Percentiles rank a stretch among this genome's conserved stretches.
Conservation (phyloP, 2,888 invertebrate genomes). For the Antheraea yamamai region DNA sequence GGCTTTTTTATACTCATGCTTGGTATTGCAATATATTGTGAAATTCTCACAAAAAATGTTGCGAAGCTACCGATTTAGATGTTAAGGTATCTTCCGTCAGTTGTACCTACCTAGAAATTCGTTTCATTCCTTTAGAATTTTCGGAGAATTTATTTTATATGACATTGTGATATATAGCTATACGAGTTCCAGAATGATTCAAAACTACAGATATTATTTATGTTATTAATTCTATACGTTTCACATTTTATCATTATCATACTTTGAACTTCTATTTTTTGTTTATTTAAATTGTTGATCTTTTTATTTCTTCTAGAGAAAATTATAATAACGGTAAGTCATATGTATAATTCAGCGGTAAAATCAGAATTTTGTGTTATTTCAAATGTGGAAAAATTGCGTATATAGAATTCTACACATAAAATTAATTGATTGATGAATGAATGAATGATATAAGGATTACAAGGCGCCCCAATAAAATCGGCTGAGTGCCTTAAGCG, state of each 20-base stretch:
- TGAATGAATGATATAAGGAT: too few species aligned
- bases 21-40: not conserved
- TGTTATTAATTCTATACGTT: not conserved
- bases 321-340: not conserved
- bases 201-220: not conserved
- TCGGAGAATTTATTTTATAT: constrained; percentile 9
- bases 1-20: constrained; percentile 23
- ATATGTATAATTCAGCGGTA: not conserved
- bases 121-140: constrained; percentile 41
- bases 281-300: not conserved
- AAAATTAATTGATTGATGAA: too few species aligned
- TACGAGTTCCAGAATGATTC: not conserved
- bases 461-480: too few species aligned
- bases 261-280: not conserved
- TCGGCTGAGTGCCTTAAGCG: too few species aligned
- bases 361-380: not conserved
- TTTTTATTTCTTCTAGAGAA: not conserved
- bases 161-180: constrained; percentile 39
- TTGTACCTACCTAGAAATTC: constrained; percentile 37
- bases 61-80: constrained; percentile 33
- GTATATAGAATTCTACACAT: not conserved
- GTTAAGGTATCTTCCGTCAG: constrained; percentile 44
- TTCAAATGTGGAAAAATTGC: not conserved
- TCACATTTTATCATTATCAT: constrained; percentile 1
- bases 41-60: not conserved